Conservation (phyloP, 2,113 vertebrate genomes). For the Trinectes maculatus region DNA sequence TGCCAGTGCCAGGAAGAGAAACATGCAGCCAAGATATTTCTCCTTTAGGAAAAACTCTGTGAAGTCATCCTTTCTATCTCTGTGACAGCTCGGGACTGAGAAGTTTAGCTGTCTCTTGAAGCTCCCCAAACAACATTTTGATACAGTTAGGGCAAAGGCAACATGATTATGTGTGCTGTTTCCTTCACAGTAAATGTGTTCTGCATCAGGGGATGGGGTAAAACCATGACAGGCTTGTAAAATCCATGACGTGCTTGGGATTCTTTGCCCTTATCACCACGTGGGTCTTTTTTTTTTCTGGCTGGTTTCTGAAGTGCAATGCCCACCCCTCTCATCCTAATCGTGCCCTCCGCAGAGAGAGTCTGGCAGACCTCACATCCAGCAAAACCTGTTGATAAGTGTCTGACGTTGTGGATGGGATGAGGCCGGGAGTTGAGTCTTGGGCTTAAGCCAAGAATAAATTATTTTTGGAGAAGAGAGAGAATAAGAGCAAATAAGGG, state of each 20-base stretch:
- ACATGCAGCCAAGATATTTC: slow-evolving; percentile 64
- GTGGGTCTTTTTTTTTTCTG: slow-evolving; percentile 55
- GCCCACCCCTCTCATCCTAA: slow-evolving; percentile 64
- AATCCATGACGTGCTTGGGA: slow-evolving; percentile 68
- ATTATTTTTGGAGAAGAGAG: slow-evolving; percentile 14
- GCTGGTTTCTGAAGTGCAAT: slow-evolving; percentile 52
- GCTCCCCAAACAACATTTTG: slow-evolving; percentile 73
- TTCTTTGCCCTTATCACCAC: slow-evolving; percentile 67
- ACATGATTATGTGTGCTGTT: slow-evolving; percentile 74
- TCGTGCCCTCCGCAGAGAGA: slow-evolving; percentile 47
- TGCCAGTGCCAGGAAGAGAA: slow-evolving; percentile 59
- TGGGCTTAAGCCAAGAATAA: slow-evolving; percentile 33
- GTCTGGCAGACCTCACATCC: slow-evolving; percentile 64
- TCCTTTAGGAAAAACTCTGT: slow-evolving; percentile 73
- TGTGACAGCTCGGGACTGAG: slow-evolving; percentile 59
- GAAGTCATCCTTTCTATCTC: slow-evolving; percentile 74
- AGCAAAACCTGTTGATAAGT: slow-evolving; percentile 71
- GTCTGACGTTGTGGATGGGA: slow-evolving; percentile 15
- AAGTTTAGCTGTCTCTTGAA: slow-evolving; percentile 70
- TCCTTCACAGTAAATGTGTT: slow-evolving; percentile 69
- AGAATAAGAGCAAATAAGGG: neutral
- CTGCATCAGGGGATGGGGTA: slow-evolving; percentile 50
- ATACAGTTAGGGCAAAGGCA: slow-evolving; percentile 70
- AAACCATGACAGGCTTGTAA: slow-evolving; percentile 72
- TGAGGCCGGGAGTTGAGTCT: slow-evolving; percentile 29